phyloP scores from a whole-genome alignment of 2,113 vertebrate genomes.

The Agelaius tricolor region DNA sequence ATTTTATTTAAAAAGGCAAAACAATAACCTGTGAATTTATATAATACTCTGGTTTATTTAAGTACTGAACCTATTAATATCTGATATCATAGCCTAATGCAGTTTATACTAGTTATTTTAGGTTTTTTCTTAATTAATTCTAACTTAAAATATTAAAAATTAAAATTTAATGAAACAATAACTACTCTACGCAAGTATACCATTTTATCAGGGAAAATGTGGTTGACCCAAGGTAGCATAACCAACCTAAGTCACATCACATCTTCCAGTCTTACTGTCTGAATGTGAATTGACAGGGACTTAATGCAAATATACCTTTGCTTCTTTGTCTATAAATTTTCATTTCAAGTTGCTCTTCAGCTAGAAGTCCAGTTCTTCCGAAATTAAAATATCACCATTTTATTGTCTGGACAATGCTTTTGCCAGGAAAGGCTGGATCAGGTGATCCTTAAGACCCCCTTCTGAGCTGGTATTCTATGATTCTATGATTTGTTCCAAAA shows the following conservation, averaged over 20 bases:
- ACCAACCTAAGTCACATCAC: not conserved
- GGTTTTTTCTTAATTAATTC: not conserved
- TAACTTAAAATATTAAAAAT: not conserved
- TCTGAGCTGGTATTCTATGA: not conserved
- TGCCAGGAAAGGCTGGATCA: not conserved
- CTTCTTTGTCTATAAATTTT: constrained; percentile 22
- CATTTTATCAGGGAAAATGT: not conserved
- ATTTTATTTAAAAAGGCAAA: not conserved
- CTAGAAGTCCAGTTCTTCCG: not conserved
- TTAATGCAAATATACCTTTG: constrained; percentile 18
- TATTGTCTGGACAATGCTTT: not conserved
- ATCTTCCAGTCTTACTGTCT: not conserved
- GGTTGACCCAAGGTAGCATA: not conserved
- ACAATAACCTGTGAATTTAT: not conserved
- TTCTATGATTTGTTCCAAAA: not conserved
- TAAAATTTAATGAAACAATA: not conserved
- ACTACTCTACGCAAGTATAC: not conserved
- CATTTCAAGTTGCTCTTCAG: constrained; percentile 15
- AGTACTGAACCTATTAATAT: not conserved
- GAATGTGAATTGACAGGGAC: not conserved
- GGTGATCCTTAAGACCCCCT: not conserved
- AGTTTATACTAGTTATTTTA: not conserved
- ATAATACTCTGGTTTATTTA: constrained; percentile 20
- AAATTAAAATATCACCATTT: not conserved
- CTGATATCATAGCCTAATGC: not conserved